Evolutionary conservation across 2,888 invertebrate genomes (phyloP).

Genomic region (Rambutsinella grinnellia): DNA sequence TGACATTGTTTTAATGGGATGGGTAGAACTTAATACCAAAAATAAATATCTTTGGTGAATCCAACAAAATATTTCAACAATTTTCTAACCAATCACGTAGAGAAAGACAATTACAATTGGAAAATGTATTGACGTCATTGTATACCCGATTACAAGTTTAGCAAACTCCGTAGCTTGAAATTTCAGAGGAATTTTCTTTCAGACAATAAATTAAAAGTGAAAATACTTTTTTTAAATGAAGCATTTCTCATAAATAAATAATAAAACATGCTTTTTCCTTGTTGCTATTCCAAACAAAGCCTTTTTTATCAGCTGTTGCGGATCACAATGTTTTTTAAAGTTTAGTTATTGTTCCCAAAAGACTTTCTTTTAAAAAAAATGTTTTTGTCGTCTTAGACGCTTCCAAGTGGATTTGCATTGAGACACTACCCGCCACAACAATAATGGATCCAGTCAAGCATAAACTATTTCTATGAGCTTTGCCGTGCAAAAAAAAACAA

Average conservation of each 20-base stretch:
- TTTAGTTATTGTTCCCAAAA: background rate
- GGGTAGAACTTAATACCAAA: too few relatives aligned
- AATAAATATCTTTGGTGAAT: too few relatives aligned
- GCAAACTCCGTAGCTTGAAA: too few relatives aligned
- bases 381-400: background rate
- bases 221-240: background rate
- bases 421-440: background rate
- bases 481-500: too few relatives aligned
- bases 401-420: background rate
- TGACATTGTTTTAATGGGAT: too few relatives aligned
- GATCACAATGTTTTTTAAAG: background rate
- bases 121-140: background rate
- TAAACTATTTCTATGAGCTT: background rate
- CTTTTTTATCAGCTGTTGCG: constrained; percentile 20
- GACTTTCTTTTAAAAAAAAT: background rate
- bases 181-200: too few relatives aligned
- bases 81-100: background rate
- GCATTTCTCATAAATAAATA: constrained; percentile 24
- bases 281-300: constrained; percentile 3
- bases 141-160: background rate
- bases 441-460: background rate
- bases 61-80: background rate
- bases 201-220: too few relatives aligned
- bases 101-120: background rate
- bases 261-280: constrained; percentile 20